Evolutionary conservation across 2,113 vertebrate genomes (phyloP).

Genomic region (Anarrhichthys ocellatus): DNA sequence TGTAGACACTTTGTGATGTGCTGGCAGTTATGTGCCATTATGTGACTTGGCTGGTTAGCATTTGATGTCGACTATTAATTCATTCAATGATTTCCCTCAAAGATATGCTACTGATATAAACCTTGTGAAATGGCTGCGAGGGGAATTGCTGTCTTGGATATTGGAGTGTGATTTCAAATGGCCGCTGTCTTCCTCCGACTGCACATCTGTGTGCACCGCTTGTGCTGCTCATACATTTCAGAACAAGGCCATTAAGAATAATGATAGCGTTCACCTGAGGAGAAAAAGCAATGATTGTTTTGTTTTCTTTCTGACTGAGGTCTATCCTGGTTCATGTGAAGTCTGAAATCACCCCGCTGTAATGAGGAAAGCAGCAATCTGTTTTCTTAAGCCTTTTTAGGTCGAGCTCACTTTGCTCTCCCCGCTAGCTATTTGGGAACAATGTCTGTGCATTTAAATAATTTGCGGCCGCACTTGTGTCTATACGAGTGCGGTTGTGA

Average conservation of each 20-base stretch:
- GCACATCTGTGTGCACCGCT: not conserved
- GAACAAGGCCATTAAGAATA: constrained; percentile 44
- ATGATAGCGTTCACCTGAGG: constrained; percentile 39
- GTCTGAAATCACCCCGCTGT: constrained; percentile 33
- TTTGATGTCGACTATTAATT: constrained; percentile 57
- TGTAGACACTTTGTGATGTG: constrained; percentile 18
- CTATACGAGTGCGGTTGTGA: constrained; percentile 16
- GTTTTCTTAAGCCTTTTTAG: constrained; percentile 47
- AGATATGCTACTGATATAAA: constrained; percentile 43
- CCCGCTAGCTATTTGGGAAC: constrained; percentile 40
- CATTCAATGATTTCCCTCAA: constrained; percentile 20
- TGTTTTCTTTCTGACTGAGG: constrained; percentile 38
- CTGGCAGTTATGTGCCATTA: constrained; percentile 41
- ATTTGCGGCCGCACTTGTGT: constrained; percentile 46
- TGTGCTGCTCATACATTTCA: constrained; percentile 26
- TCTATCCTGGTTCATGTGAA: constrained; percentile 20
- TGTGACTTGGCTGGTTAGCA: constrained; percentile 37
- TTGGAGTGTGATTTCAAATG: constrained; percentile 43
- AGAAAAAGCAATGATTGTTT: constrained; percentile 13
- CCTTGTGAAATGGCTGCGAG: constrained; percentile 40
- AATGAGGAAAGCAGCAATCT: constrained; percentile 41
- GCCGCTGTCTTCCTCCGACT: constrained; percentile 27
- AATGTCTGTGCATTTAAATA: constrained; percentile 52
- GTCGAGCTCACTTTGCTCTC: constrained; percentile 19
- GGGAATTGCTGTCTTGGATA: constrained; percentile 49